These are phyloP conservation scores for Trachelus tabidus DNA, from an alignment of 2,888 invertebrate genomes.

Conservation along the genomic window DNA sequence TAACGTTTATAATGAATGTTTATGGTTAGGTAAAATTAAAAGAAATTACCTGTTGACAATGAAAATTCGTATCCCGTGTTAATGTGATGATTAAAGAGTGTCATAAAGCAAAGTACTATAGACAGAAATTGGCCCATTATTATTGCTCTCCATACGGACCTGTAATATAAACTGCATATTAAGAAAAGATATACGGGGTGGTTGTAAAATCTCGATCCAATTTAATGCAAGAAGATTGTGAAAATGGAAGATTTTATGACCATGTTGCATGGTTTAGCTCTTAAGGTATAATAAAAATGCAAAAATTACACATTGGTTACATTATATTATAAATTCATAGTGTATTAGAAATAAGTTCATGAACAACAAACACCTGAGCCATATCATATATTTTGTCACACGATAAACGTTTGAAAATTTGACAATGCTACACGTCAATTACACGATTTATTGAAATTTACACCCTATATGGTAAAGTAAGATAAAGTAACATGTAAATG, in stretches of 20 bases:
- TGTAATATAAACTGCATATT: constrained; percentile 48
- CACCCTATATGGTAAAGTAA: not conserved
- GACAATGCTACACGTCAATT: not conserved
- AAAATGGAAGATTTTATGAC: not conserved
- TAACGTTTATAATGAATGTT: not conserved
- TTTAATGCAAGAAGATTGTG: not conserved
- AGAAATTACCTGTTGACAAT: constrained; percentile 74
- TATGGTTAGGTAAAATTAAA: not conserved
- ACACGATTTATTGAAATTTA: not conserved
- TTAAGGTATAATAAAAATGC: not conserved
- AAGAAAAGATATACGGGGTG: not conserved
- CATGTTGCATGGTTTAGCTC: not conserved
- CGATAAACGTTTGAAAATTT: not conserved
- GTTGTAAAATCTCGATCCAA: not conserved
- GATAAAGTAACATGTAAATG: not conserved
- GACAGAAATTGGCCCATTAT: constrained; percentile 82
- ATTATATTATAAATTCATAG: not conserved
- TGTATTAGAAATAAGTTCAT: not conserved
- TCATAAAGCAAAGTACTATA: constrained; percentile 81
- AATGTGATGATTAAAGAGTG: constrained; percentile 77
- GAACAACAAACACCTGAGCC: not conserved
- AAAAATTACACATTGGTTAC: not conserved
- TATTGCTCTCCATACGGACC: constrained; percentile 80
- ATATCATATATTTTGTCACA: not conserved
- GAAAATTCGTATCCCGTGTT: constrained; percentile 77